These are phyloP conservation scores for Cheilosia vulpina DNA, from an alignment of 2,888 invertebrate genomes.

Conservation along the genomic window DNA sequence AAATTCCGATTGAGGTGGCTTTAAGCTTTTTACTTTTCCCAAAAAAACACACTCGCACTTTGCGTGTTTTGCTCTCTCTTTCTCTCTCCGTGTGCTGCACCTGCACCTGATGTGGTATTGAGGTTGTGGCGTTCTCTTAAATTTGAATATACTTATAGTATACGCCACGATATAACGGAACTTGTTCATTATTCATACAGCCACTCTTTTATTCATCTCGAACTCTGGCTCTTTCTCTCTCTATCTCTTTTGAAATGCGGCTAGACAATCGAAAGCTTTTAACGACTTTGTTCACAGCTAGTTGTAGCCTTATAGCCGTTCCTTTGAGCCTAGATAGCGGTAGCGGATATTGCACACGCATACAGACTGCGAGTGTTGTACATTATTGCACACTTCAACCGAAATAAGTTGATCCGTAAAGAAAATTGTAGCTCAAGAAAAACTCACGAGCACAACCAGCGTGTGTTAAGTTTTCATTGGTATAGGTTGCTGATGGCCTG, in stretches of 20 bases:
- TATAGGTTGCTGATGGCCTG: constrained; percentile 41
- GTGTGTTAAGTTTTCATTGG: constrained; percentile 15
- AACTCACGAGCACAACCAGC: constrained; percentile 8
- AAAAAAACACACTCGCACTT: constrained; percentile 33
- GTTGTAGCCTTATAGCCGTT: constrained; percentile 21
- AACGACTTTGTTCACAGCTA: constrained; percentile 14
- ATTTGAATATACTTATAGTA: constrained; percentile 36
- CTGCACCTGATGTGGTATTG: constrained; percentile 32
- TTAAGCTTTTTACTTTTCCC: constrained; percentile 64
- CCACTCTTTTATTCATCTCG: constrained; percentile 16
- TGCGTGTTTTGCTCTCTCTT: not conserved
- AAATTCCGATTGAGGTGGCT: constrained; percentile 17
- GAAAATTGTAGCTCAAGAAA: constrained; percentile 37
- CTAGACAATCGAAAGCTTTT: constrained; percentile 40
- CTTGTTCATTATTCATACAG: not conserved
- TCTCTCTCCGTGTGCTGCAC: constrained; percentile 19
- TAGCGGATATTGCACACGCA: constrained; percentile 53
- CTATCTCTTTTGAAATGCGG: constrained; percentile 17
- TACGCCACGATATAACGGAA: constrained; percentile 70
- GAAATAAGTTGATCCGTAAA: constrained; percentile 29
- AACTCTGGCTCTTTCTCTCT: not conserved
- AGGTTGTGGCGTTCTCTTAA: constrained; percentile 33
- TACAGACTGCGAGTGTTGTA: not conserved
- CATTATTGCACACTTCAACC: constrained; percentile 13
- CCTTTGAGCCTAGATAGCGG: constrained; percentile 50